Evolutionary conservation across 2,888 invertebrate species (phyloP).

Genomic region (Cephus sareptanus): DNA sequence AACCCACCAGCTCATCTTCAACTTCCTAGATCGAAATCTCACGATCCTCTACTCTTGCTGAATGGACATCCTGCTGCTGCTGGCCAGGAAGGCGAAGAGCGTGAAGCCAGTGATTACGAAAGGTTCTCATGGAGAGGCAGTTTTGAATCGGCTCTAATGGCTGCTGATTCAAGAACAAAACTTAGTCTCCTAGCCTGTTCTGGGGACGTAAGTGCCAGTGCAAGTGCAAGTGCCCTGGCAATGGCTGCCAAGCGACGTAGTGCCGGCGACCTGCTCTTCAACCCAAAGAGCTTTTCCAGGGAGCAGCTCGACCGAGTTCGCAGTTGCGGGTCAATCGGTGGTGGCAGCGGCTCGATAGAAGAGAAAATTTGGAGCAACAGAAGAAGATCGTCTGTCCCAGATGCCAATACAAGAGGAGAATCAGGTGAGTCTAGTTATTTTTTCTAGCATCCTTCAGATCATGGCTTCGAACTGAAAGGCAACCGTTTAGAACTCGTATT

Average conservation of each 20-base stretch:
- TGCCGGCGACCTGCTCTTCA: conserved; percentile 85
- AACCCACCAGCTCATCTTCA: conserved; percentile 69
- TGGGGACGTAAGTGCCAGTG: conserved; percentile 67
- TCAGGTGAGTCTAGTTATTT: conserved; percentile 46
- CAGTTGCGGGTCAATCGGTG: conserved; percentile 88
- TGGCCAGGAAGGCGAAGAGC: conserved; percentile 58
- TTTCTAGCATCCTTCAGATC: neutral
- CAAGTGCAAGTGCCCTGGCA: conserved; percentile 74
- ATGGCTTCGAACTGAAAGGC: neutral
- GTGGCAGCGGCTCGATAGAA: conserved; percentile 67
- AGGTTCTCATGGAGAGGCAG: conserved; percentile 93
- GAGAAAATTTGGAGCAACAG: conserved; percentile 64
- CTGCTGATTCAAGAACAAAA: conserved; percentile 86
- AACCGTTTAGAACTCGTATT: neutral
- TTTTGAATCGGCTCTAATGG: conserved; percentile 90
- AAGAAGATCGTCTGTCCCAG: conserved; percentile 61
- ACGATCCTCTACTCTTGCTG: conserved; percentile 75
- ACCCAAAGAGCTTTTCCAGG: conserved; percentile 82
- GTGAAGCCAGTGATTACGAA: conserved; percentile 87
- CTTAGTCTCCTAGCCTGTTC: conserved; percentile 75
- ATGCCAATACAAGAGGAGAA: conserved; percentile 60
- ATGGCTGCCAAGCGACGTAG: conserved; percentile 83
- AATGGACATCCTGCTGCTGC: conserved; percentile 52
- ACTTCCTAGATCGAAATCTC: conserved; percentile 83
- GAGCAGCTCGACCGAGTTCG: conserved; percentile 79